A percentile compares a stretch with the other conserved stretches of the same genome.
Evolutionary conservation across 2,888 invertebrate genomes (phyloP).

Genomic region (Drosophila crucigera): DNA sequence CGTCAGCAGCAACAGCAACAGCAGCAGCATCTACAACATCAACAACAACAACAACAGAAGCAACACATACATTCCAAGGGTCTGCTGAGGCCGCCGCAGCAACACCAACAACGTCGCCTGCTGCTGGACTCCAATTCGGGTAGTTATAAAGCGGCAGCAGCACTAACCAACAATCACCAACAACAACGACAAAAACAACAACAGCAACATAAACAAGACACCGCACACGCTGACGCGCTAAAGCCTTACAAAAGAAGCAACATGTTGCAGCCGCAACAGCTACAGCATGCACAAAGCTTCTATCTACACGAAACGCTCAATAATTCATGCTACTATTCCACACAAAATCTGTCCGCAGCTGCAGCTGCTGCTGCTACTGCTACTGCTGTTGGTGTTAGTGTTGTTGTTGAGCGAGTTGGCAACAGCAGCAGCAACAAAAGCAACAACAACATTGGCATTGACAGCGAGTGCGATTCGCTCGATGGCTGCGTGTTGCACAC

Average conservation of each 20-base stretch:
- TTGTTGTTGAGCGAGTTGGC: conserved; percentile 38
- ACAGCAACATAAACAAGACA: conserved; percentile 59
- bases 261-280: conserved; percentile 37
- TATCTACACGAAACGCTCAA: conserved; percentile 59
- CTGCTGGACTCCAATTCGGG: conserved; percentile 85
- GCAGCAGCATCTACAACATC: conserved; percentile 38
- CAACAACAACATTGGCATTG: conserved; percentile 14
- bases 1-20: conserved; percentile 57
- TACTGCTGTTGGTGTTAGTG: conserved; percentile 13
- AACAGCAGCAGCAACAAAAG: conserved; percentile 23
- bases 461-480: conserved; percentile 55
- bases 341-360: conserved; percentile 67
- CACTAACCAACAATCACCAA: conserved; percentile 55
- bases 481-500: conserved; percentile 57
- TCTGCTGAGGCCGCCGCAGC: conserved; percentile 66
- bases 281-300: conserved; percentile 41
- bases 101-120: conserved; percentile 74
- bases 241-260: conserved; percentile 36
- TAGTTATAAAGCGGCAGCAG: conserved; percentile 79
- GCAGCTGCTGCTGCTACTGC: conserved; percentile 37
- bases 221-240: conserved; percentile 28
- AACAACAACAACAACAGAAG: conserved; percentile 54
- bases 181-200: conserved; percentile 44
- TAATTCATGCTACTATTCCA: conserved; percentile 75
- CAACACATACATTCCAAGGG: conserved; percentile 75